Percentiles rank a stretch among this genome's conserved stretches.
phyloP scores from a whole-genome alignment of 2,888 invertebrate genomes.

The Sarcophaga subvicina region DNA sequence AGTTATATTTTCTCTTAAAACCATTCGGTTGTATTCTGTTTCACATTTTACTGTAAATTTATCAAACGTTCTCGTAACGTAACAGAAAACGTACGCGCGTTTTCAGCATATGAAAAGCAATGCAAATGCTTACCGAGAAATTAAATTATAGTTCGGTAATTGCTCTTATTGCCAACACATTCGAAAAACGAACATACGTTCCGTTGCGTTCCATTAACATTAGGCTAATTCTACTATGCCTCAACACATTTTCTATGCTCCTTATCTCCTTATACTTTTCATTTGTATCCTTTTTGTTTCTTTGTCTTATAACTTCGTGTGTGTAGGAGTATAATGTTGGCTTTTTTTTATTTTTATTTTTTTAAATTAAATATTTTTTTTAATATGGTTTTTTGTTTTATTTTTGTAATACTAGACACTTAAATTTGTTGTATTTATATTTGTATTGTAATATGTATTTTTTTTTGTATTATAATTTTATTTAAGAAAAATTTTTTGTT shows the following conservation, averaged over 20 bases:
- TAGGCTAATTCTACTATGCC: neutral
- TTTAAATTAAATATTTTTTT: constrained; percentile 12
- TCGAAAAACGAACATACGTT: too few relatives aligned
- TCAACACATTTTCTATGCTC: constrained; percentile 26
- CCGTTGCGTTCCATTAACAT: too few relatives aligned
- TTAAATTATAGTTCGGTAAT: too few relatives aligned
- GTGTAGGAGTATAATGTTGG: neutral
- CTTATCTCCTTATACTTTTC: neutral
- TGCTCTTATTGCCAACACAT: too few relatives aligned
- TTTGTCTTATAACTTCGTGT: neutral
- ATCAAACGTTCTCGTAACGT: too few relatives aligned
- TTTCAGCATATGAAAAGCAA: too few relatives aligned
- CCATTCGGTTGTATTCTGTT: too few relatives aligned
- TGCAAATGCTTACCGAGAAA: too few relatives aligned
- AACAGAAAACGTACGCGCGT: too few relatives aligned
- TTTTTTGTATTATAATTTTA: constrained; percentile 60
- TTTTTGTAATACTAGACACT: constrained; percentile 60
- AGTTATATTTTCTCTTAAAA: neutral
- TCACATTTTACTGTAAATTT: too few relatives aligned
- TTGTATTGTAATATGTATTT: constrained; percentile 44
- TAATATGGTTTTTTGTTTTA: constrained; percentile 47
- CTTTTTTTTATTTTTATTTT: constrained; percentile 32
- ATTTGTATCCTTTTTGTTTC: neutral
- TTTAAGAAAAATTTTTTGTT: constrained; percentile 58
- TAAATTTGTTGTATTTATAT: constrained; percentile 54